Evolutionary conservation across 2,113 vertebrate species (phyloP).

Genomic region (Spea bombifrons): DNA sequence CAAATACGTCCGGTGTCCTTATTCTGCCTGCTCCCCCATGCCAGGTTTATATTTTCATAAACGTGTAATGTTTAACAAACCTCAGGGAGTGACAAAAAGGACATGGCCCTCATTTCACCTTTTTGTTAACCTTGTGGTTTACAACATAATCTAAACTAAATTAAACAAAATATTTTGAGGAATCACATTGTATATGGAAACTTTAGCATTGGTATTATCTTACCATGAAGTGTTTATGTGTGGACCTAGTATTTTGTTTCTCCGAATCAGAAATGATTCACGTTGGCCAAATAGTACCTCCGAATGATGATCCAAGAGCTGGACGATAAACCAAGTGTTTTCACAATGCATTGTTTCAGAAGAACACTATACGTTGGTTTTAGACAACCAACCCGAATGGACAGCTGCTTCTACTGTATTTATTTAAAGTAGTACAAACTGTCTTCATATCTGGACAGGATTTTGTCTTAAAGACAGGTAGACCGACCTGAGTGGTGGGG

Average conservation of each 20-base stretch:
- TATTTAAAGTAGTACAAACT: too few relatives aligned
- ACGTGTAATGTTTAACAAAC: conserved; percentile 41
- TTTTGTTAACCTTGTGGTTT: conserved; percentile 45
- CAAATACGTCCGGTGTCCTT: conserved; percentile 35
- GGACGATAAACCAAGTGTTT: background rate
- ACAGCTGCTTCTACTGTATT: too few relatives aligned
- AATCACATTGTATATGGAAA: conserved; percentile 46
- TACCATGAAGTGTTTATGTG: conserved; percentile 38
- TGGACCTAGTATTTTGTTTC: conserved; percentile 27
- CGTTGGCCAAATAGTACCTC: background rate
- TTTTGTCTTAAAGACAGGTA: too few relatives aligned
- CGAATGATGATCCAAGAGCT: background rate
- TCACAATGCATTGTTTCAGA: background rate
- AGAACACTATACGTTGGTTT: background rate
- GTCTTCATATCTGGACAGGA: too few relatives aligned
- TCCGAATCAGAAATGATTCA: background rate
- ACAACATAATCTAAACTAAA: conserved; percentile 49
- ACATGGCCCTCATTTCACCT: conserved; percentile 42
- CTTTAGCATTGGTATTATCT: conserved; percentile 42
- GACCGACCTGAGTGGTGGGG: too few relatives aligned
- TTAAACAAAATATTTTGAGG: conserved; percentile 48
- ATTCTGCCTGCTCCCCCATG: conserved; percentile 8
- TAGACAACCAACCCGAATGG: too few relatives aligned
- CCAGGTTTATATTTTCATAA: conserved; percentile 44
- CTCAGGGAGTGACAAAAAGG: conserved; percentile 43